A percentile compares a stretch with the other conserved stretches of the same genome.
phyloP scores from a whole-genome alignment of 2,797 vertebrate species.

The Acomys russatus region DNA sequence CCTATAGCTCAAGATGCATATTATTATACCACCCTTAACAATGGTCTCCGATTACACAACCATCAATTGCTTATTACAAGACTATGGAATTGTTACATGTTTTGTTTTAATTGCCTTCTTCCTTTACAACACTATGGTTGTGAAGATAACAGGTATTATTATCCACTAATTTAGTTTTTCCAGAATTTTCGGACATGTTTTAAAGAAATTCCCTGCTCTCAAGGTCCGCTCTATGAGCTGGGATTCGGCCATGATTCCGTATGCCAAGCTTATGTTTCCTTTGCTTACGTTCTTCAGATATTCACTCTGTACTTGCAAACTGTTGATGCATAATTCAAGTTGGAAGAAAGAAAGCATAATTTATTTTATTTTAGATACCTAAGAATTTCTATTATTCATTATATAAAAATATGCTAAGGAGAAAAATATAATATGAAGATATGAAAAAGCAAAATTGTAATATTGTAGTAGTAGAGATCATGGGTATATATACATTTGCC shows the following conservation, averaged over 20 bases:
- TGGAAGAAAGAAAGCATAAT: background rate
- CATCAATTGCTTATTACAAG: background rate
- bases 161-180: background rate
- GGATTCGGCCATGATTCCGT: background rate
- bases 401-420: background rate
- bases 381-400: background rate
- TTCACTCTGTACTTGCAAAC: background rate
- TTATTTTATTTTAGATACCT: background rate
- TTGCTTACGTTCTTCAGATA: background rate
- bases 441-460: background rate
- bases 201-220: background rate
- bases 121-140: background rate
- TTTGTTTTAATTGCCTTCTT: background rate
- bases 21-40: background rate
- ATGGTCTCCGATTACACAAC: background rate
- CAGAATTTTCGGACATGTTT: background rate
- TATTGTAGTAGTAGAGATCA: background rate
- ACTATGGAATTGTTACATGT: background rate
- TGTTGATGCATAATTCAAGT: background rate
- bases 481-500: background rate
- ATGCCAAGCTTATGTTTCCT: background rate
- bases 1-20: background rate
- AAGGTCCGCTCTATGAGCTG: background rate
- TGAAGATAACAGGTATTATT: background rate
- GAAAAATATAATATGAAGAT: background rate